Conservation (phyloP, 2,113 vertebrate species). For the Okapia johnstoni region DNA sequence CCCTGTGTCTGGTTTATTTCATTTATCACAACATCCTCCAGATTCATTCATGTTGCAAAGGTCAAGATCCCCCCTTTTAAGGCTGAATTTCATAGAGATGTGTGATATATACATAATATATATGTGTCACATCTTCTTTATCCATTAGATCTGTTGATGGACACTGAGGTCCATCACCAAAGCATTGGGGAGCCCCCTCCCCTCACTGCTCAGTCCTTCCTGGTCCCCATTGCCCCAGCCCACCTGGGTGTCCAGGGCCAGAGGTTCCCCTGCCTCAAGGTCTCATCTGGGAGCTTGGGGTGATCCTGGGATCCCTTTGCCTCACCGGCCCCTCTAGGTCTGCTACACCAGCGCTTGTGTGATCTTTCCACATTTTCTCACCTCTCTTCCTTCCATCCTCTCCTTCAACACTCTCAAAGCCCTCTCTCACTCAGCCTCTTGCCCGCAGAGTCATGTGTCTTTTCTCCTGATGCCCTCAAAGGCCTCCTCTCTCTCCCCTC, state of each 20-base stretch:
- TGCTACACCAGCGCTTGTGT: fast-evolving
- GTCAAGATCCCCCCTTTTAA: not conserved
- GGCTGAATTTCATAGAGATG: not conserved
- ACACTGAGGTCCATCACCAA: not conserved
- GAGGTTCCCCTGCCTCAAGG: not conserved
- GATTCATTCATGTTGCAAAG: not conserved
- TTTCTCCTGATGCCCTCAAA: not conserved
- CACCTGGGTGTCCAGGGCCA: not conserved
- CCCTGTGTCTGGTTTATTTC: not conserved
- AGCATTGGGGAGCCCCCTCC: not conserved
- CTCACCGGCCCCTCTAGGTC: not conserved
- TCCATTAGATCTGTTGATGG: not conserved
- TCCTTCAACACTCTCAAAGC: not conserved
- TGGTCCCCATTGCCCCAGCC: not conserved
- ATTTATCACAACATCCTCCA: not conserved
- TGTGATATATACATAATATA: not conserved
- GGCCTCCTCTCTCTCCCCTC: not conserved
- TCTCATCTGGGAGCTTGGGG: not conserved
- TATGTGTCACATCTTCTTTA: not conserved
- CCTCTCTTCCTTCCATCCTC: not conserved
- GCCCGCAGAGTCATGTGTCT: not conserved
- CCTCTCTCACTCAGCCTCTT: not conserved
- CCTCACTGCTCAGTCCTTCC: not conserved
- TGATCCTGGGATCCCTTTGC: not conserved
- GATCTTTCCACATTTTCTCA: not conserved